Evolutionary conservation across 2,113 vertebrate genomes (phyloP).

Genomic region (Hippocampus zosterae): DNA sequence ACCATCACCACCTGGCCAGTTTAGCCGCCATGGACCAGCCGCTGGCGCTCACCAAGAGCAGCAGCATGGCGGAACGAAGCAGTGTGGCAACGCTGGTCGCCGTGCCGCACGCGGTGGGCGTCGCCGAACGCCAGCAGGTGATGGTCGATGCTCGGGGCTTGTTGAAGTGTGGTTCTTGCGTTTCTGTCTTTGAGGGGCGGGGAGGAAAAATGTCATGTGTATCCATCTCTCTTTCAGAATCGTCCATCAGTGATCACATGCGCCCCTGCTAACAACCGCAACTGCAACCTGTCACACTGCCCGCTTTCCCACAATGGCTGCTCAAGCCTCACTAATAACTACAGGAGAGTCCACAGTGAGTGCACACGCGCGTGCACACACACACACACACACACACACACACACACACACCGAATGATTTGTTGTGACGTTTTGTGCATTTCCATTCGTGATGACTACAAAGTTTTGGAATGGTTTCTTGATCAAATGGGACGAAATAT

Average conservation of each 20-base stretch:
- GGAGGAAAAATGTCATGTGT: not conserved
- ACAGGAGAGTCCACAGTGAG: constrained; percentile 88
- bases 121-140: constrained; percentile 94
- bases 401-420: too few species aligned
- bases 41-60: constrained; percentile 95
- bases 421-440: too few species aligned
- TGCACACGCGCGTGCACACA: constrained; percentile 7
- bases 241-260: constrained; percentile 98
- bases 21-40: constrained; percentile 90
- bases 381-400: too few species aligned
- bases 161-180: not conserved
- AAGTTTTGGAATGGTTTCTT: too few species aligned
- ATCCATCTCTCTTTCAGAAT: constrained; percentile 71
- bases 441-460: too few species aligned
- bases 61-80: constrained; percentile 77
- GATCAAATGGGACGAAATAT: too few species aligned
- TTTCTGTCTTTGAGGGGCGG: not conserved
- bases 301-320: constrained; percentile 89
- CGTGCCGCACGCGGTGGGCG: constrained; percentile 73
- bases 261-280: constrained; percentile 88
- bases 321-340: constrained; percentile 73
- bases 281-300: constrained; percentile 96
- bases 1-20: constrained; percentile 79
- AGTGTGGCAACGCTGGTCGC: constrained; percentile 58
- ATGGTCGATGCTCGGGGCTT: not conserved